Evolutionary conservation across 2,113 vertebrate species (phyloP).

Genomic region (Falcunculus frontatus): DNA sequence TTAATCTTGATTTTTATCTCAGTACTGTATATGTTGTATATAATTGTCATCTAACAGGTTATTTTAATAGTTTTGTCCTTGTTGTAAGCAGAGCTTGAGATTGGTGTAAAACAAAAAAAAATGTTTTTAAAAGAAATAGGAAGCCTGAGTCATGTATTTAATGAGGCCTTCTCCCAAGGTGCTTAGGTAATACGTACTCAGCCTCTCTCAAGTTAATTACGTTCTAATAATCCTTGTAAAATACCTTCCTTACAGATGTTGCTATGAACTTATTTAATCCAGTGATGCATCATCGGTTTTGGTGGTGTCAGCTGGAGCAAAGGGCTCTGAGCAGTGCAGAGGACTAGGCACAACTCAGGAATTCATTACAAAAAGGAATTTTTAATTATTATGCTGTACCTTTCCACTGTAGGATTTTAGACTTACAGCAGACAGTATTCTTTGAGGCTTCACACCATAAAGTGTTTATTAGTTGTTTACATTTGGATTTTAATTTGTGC

Average conservation of each 20-base stretch:
- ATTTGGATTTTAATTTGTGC: neutral
- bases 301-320: neutral
- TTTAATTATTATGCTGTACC: neutral
- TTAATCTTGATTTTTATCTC: neutral
- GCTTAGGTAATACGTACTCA: neutral
- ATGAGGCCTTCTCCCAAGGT: neutral
- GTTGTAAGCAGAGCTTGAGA: neutral
- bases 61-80: neutral
- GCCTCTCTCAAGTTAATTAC: neutral
- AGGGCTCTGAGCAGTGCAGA: neutral
- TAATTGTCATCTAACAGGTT: neutral
- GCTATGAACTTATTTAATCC: neutral
- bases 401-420: neutral
- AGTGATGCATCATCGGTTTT: neutral
- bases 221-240: neutral
- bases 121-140: neutral
- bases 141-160: neutral
- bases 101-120: neutral
- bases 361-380: neutral
- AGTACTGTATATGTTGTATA: neutral
- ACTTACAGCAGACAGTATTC: neutral
- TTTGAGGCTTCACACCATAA: neutral
- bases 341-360: neutral
- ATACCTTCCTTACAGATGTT: neutral
- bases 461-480: neutral